Percentiles rank a stretch among this genome's conserved stretches.
These are phyloP conservation scores for Cosmia trapezina DNA, from an alignment of 2,888 invertebrate species.

Conservation along the genomic window DNA sequence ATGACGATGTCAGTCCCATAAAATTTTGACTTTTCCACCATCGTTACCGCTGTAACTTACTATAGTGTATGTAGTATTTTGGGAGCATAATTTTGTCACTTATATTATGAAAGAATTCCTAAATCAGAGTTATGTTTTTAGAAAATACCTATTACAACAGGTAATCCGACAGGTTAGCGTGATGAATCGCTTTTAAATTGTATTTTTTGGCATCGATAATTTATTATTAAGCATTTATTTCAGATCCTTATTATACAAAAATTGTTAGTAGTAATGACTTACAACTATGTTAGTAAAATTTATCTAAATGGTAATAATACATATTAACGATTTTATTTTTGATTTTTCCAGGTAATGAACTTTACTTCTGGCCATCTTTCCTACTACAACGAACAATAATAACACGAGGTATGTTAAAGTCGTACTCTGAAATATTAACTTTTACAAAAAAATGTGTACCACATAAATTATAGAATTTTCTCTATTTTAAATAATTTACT, in stretches of 20 bases:
- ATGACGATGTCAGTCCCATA: too few species aligned
- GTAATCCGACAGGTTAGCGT: not conserved
- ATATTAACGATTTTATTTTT: not conserved
- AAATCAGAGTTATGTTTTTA: not conserved
- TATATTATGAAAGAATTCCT: not conserved
- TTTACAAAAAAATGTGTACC: too few species aligned
- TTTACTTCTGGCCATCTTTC: not conserved
- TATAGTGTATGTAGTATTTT: not conserved
- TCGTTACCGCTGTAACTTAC: not conserved
- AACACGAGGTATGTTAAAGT: conserved; percentile 1
- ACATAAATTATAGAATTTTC: not conserved
- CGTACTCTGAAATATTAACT: not conserved
- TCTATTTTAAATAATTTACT: not conserved
- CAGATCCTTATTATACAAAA: too few species aligned
- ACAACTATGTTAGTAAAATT: too few species aligned
- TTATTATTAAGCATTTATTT: too few species aligned
- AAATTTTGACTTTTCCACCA: not conserved
- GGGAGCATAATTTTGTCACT: too few species aligned
- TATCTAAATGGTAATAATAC: too few species aligned
- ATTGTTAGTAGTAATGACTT: too few species aligned
- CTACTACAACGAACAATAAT: not conserved
- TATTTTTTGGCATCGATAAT: not conserved
- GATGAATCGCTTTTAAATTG: not conserved
- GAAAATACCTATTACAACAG: not conserved
- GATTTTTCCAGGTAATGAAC: conserved; percentile 19